phyloP scores from a whole-genome alignment of 2,113 vertebrate species.

The Gorsachius goisagi region DNA sequence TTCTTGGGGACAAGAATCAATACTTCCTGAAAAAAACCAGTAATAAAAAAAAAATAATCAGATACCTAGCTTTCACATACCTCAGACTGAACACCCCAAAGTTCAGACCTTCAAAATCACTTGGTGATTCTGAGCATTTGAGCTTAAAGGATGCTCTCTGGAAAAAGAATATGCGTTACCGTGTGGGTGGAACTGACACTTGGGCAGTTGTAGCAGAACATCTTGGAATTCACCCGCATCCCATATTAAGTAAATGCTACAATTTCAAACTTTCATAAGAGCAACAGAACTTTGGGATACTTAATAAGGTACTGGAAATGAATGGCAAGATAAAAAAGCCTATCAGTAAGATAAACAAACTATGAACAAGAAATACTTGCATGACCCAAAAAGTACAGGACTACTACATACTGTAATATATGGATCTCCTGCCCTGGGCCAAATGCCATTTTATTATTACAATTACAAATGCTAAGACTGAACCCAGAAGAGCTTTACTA shows the following conservation, averaged over 20 bases:
- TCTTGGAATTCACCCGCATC: not conserved
- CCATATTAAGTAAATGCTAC: not conserved
- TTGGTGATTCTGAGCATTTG: not conserved
- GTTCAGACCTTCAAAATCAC: not conserved
- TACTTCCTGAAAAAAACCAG: not conserved
- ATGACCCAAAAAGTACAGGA: not conserved
- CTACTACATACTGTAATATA: not conserved
- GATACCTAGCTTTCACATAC: not conserved
- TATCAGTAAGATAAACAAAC: not conserved
- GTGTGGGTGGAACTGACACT: not conserved
- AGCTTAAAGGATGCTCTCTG: not conserved
- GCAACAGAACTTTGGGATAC: not conserved
- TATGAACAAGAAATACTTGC: not conserved
- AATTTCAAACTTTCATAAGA: not conserved
- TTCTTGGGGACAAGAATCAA: not conserved
- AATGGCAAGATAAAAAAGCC: not conserved
- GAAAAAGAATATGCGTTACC: not conserved
- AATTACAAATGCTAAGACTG: not conserved
- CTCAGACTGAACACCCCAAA: not conserved
- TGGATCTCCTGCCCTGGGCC: not conserved
- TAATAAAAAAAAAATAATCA: not conserved
- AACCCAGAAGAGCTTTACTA: not conserved
- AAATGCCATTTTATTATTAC: not conserved
- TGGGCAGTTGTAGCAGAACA: not conserved
- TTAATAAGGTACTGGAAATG: not conserved